Evolutionary conservation across 1,140 invertebrate species (phyloP).

Genomic region (Leptinotarsa texana): DNA sequence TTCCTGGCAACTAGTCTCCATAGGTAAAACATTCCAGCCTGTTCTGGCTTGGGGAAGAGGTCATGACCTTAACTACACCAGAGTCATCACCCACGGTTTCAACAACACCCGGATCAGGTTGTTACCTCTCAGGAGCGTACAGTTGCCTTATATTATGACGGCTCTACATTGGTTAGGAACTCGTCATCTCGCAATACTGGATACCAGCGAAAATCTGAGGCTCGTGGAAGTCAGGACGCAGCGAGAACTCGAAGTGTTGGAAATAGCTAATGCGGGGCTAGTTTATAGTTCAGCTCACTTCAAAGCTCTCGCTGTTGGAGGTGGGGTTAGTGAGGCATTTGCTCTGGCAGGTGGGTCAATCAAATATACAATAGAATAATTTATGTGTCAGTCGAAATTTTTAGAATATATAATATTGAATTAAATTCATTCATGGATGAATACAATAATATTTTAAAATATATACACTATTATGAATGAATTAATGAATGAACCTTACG

Average conservation of each 20-base stretch:
- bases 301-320: conserved; percentile 79
- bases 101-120: conserved; percentile 62
- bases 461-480: too few species aligned
- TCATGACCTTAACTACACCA: conserved; percentile 79
- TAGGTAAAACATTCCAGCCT: conserved; percentile 74
- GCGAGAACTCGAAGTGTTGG: conserved; percentile 80
- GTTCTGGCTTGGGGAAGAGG: conserved; percentile 86
- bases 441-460: too few species aligned
- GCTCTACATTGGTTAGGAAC: conserved; percentile 87
- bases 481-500: too few species aligned
- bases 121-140: conserved; percentile 69
- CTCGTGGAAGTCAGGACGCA: conserved; percentile 87
- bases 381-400: too few species aligned
- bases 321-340: conserved; percentile 66
- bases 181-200: conserved; percentile 81
- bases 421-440: too few species aligned
- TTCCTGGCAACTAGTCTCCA: conserved; percentile 89
- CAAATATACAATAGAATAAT: too few species aligned
- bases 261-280: conserved; percentile 81
- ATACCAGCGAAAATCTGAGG: conserved; percentile 83
- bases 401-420: too few species aligned
- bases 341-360: conserved; percentile 57
- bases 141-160: conserved; percentile 70
- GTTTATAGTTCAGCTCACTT: conserved; percentile 93
- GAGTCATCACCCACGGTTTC: conserved; percentile 61